Evolutionary conservation across 2,888 invertebrate species (phyloP), one percentile per base, ranked within the genome.

Genomic region (Salticus scenicus): DNA sequence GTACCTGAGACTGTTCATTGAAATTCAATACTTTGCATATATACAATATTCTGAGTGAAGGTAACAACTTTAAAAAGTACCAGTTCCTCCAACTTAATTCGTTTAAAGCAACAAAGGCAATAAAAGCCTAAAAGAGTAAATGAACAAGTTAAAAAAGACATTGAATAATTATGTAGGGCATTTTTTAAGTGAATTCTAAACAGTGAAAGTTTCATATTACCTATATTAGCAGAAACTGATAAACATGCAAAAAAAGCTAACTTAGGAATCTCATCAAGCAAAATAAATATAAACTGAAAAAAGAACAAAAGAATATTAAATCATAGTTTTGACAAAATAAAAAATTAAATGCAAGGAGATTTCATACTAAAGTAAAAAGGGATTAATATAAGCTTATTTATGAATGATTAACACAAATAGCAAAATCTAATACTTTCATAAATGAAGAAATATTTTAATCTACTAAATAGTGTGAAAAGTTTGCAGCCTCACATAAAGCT

Each of bases 1-100:
- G 20, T 79, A 85, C 84, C 63, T 78, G 64, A 41, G 78, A 73
- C 31, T 85, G 84, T 20, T 79, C 79, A 37, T 79, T 78, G 20
- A 70, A 85, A 66, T 69, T 57, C 28, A 85, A 63, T 57, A 69
- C 24, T 66, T 77, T 78, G 30, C 66, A 63, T 8, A 79, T 47
- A 47, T 69, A 42, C 10, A 85, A 28, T 0, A 85, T 42, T 1
- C 84, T 78, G 42, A 85, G 70, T 17, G 74, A 70, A 69, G 78
- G 37, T 20, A 70, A 17, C 10, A 79, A 33, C 67, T 85, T 74
- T 33, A 85, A 42, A 7, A 70, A n/a, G 20, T 70, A 73, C 31
- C 28, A 72, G 8, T 66, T 51, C n/a, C 41, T 24, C 14, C 8
- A 69, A 14, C 24, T 63, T 12, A 79, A n/a, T 74, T 85, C 73